A percentile compares a stretch with the other conserved stretches of the same genome.
These are phyloP conservation scores for Drosophila monieri DNA, from an alignment of 2,888 invertebrate species.

Conservation along the genomic window DNA sequence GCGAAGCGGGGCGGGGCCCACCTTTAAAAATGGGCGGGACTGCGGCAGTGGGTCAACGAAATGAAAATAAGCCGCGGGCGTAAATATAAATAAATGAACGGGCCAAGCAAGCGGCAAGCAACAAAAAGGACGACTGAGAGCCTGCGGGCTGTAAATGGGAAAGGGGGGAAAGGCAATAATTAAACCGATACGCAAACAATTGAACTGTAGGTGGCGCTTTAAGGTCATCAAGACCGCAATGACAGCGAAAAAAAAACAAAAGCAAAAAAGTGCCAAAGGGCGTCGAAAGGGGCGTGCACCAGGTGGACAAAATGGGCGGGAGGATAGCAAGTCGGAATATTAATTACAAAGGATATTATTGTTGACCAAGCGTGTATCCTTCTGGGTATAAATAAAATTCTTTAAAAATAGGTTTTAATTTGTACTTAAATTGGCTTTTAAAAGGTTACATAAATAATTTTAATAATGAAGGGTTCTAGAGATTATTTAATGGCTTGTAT, in stretches of 20 bases:
- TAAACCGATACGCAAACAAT: constrained; percentile 77
- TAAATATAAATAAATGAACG: constrained; percentile 76
- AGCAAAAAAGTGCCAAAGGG: constrained; percentile 13
- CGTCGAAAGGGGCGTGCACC: constrained; percentile 5
- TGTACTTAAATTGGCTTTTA: background rate
- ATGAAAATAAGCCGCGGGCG: constrained; percentile 77
- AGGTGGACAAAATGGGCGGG: constrained; percentile 22
- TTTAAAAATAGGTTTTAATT: background rate
- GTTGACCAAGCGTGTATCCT: background rate
- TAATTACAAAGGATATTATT: background rate
- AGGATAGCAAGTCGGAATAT: constrained; percentile 10
- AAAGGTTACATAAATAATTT: background rate
- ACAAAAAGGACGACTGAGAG: constrained; percentile 7
- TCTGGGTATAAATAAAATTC: background rate
- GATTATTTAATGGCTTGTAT: background rate
- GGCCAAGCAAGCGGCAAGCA: constrained; percentile 25
- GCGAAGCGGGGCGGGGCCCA: background rate
- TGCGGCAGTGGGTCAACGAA: constrained; percentile 63
- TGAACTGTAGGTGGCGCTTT: constrained; percentile 69
- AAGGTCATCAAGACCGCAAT: constrained; percentile 59
- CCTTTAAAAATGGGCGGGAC: constrained; percentile 17
- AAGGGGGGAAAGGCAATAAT: constrained; percentile 68
- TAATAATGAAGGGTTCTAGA: background rate
- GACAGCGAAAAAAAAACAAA: constrained; percentile 33
- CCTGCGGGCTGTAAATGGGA: background rate